Evolutionary conservation across 2,888 invertebrate genomes (phyloP).

Genomic region (Apamea crenata): DNA sequence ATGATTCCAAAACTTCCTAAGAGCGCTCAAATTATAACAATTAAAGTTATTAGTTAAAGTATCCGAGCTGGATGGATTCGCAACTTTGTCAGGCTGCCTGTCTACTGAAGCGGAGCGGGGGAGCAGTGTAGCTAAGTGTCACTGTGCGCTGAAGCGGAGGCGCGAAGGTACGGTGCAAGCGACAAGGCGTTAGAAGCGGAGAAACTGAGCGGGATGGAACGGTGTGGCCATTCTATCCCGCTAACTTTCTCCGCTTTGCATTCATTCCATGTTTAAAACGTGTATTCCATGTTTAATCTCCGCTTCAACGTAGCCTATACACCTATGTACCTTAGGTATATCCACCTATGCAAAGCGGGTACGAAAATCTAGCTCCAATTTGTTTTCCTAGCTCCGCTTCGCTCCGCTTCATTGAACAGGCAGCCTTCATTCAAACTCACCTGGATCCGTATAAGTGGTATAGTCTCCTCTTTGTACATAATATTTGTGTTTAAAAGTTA

Average conservation of each 20-base stretch:
- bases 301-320: background rate
- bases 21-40: conserved; percentile 40
- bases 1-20: conserved; percentile 20
- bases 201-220: background rate
- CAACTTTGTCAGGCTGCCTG: conserved; percentile 34
- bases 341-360: background rate
- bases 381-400: background rate
- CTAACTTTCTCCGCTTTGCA: background rate
- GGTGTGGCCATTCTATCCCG: background rate
- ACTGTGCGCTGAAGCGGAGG: conserved; percentile 11
- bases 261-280: background rate
- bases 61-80: conserved; percentile 11
- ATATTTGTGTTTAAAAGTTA: conserved; percentile 70
- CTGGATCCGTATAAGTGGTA: conserved; percentile 88
- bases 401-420: background rate
- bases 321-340: too few species aligned
- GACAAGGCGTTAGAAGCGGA: conserved; percentile 5
- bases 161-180: background rate
- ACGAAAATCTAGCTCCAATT: background rate
- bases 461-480: conserved; percentile 87
- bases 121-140: conserved; percentile 7
- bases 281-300: too few species aligned
- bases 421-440: conserved; percentile 74
- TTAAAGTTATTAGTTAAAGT: conserved; percentile 45
- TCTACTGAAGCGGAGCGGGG: conserved; percentile 10